Percentiles rank a stretch among this genome's conserved stretches.
These are phyloP conservation scores for Epizoanthus fatuus DNA, from an alignment of 92 coral and sea anemone species.

Conservation along the genomic window DNA sequence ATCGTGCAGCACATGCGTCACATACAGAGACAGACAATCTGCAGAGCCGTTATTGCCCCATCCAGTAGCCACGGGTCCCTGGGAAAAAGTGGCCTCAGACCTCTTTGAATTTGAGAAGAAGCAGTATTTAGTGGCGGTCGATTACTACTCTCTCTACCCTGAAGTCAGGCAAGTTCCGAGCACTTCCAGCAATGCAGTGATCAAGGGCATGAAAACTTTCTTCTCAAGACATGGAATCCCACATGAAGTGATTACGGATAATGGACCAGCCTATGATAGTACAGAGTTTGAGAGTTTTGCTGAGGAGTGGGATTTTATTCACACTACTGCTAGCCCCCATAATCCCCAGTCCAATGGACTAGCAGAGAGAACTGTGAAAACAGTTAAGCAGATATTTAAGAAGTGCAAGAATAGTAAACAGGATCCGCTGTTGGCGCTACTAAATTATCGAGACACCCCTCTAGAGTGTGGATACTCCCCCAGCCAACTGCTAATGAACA, in stretches of 20 bases:
- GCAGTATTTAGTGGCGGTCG: slow-evolving; percentile 30
- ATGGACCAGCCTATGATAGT: slow-evolving; percentile 22
- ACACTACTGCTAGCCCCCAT: slow-evolving; percentile 21
- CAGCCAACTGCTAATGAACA: slow-evolving; percentile 21
- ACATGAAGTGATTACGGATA: slow-evolving; percentile 32
- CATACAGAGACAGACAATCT: background rate
- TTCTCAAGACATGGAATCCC: slow-evolving; percentile 42
- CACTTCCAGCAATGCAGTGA: background rate
- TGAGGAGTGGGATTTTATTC: slow-evolving; percentile 48
- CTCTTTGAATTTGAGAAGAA: slow-evolving; percentile 16
- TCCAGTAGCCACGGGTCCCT: background rate
- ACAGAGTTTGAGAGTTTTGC: slow-evolving; percentile 29
- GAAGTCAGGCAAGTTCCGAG: slow-evolving; percentile 35
- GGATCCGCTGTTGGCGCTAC: background rate
- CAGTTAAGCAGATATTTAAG: background rate
- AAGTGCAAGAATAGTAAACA: slow-evolving; percentile 22
- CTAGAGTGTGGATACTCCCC: slow-evolving; percentile 13
- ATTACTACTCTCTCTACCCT: slow-evolving; percentile 35
- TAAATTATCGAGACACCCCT: too few relatives aligned
- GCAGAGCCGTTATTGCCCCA: slow-evolving; percentile 4
- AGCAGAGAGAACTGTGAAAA: slow-evolving; percentile 17
- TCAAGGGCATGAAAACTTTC: slow-evolving; percentile 2
- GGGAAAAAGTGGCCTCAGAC: slow-evolving; percentile 11
- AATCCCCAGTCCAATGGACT: slow-evolving; percentile 37
- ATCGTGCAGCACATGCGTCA: background rate